A percentile compares a stretch with the other conserved stretches of the same genome.
phyloP scores from a whole-genome alignment of 2,797 vertebrate species.

The Hyperoplus immaculatus region DNA sequence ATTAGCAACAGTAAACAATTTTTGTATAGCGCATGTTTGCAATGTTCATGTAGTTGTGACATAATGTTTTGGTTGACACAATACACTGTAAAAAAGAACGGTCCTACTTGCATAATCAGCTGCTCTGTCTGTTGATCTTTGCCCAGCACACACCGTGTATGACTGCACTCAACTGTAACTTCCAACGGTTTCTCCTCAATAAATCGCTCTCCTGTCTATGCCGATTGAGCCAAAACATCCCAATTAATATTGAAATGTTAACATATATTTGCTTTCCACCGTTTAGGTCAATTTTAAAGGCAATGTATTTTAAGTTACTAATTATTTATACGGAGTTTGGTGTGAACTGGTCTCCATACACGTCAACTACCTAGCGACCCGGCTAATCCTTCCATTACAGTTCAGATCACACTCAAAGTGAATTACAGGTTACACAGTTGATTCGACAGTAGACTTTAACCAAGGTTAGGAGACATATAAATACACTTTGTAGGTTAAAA shows the following conservation, averaged over 20 bases:
- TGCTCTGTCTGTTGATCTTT: background rate
- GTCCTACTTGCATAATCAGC: background rate
- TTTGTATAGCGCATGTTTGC: accelerated
- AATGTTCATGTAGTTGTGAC: background rate
- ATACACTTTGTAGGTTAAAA: background rate
- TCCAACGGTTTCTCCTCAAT: background rate
- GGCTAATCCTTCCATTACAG: background rate
- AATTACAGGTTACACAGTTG: accelerated
- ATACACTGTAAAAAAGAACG: too few relatives aligned
- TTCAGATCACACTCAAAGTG: background rate
- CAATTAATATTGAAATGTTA: accelerated
- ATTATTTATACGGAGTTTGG: slow-evolving; percentile 3
- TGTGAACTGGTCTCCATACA: background rate
- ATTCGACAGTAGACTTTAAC: accelerated
- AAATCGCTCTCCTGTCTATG: background rate
- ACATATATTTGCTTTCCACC: accelerated
- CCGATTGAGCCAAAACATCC: slow-evolving; percentile 6
- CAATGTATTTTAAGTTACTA: background rate
- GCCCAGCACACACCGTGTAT: background rate
- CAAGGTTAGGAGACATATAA: background rate
- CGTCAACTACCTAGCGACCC: background rate
- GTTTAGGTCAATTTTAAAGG: accelerated
- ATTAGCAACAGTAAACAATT: too few relatives aligned
- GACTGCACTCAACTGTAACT: background rate
- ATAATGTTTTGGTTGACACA: too few relatives aligned